Evolutionary conservation across 1,140 invertebrate species (phyloP), one percentile per base, ranked within the genome.

Genomic region (Drosophila ficusphila): DNA sequence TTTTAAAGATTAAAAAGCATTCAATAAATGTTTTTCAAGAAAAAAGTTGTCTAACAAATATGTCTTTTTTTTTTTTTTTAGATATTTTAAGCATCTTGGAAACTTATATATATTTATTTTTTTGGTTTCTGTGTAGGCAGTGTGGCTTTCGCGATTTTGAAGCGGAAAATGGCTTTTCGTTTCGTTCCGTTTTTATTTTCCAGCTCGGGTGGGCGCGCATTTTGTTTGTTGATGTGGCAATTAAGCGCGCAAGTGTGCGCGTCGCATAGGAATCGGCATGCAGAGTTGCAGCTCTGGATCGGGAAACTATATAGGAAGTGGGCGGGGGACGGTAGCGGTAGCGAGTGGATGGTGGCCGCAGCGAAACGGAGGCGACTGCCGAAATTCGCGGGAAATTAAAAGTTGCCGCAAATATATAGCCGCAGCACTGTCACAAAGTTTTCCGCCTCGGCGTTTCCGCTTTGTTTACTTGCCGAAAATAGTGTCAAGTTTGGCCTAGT

Each of bases 321-420:
- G 46, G 27, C 6, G 46, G 29, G 21, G 44, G 19, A 16, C 6
- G 46, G 29, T n/a, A 25, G 19, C 25, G 44, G 6, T 1, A 21
- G 31, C 7, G 12, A 4, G 52, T 58, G 53, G 29, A 23, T 21
- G 57, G 57, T 42, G 27, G 7, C 19, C 34, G 23, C 27, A 21
- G 12, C 9, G 19, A 7, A 44, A 36, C 21, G 48, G 34, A 53
- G 56, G 67, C 49, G n/a, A 27, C 33, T 39, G 14, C 36, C 51
- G 36, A 62, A 60, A 64, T 64, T 71, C 64, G 74, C 67, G 73
- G 68, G 12, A 76, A 70, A 85, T 76, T 75, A 75, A 85, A 85
- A 83, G 48, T 79, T 79, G 53, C 57, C 65, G 51, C 54, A 74
- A 36, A 76, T 75, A 64, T 48, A 42, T 46, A 51, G 57, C 51